Evolutionary conservation across 2,888 invertebrate genomes (phyloP), one percentile per base, ranked within the genome.

Genomic region (Heliconius hortense): DNA sequence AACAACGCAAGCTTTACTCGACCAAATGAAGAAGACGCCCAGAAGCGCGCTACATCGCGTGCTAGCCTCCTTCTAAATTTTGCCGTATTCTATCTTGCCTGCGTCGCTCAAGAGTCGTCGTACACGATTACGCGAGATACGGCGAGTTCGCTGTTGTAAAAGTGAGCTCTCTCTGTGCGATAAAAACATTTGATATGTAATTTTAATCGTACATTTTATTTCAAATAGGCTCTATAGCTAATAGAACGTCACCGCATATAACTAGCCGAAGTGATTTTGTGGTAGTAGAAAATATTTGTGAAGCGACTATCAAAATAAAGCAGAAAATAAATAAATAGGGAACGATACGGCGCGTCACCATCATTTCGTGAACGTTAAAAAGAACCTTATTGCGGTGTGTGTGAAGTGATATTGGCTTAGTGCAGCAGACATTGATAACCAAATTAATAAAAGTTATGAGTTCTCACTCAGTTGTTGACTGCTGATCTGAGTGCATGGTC

Each of bases 251-350:
- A 79, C 81, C 66, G 74, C 28, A 48, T 28, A 26, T 48, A 70
- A 73, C 56, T 74, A 56, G 63, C 69, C 60, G 26, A 67, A 72
- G 53, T 77, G 28, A 69, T 43, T 73, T 15, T 64, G 66, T 73
- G 48, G 31, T 76, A 75, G 70, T 76, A 80, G 76, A 77, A 82
- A 83, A 82, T 69, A 63, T 78, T 80, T 82, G 82, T 84, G 84
- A 82, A 88, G 88, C 81, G 81, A 84, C 82, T 90, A 89, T 91
- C 90, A 91, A 90, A 90, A 91, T 91, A 92, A 87, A 86, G 86
- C 87, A 86, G 88, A 92, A 92, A 93, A 93, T 92, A 93, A 92
- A 91, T 93, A 92, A 92, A 91, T 91, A 89, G 89, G 87, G 89
- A 90, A 89, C 86, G 88, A 87, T 87, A 88, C 87, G 84, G 85